Conservation (phyloP, 2,113 vertebrate genomes). For the Jacana jacana region DNA sequence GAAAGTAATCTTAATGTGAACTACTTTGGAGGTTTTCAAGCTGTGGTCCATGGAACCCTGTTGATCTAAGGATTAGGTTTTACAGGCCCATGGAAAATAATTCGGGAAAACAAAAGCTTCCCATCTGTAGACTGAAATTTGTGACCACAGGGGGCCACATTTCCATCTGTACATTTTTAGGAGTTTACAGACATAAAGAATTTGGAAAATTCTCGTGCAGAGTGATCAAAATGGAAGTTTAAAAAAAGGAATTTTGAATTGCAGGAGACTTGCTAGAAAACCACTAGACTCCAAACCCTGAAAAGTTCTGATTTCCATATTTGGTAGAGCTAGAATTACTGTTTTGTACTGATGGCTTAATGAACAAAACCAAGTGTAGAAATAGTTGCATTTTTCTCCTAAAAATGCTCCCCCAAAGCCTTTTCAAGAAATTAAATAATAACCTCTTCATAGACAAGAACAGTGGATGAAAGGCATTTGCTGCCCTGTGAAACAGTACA, state of each 20-base stretch:
- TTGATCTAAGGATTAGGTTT: constrained; percentile 28
- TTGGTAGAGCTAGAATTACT: not conserved
- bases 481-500: not conserved
- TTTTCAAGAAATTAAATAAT: not conserved
- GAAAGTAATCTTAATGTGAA: not conserved
- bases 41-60: constrained; percentile 34
- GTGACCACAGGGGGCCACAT: not conserved
- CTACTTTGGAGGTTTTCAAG: constrained; percentile 20
- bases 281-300: not conserved
- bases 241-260: not conserved
- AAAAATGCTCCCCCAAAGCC: not conserved
- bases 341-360: not conserved
- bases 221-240: not conserved
- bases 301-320: not conserved
- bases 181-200: constrained; percentile 4
- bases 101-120: constrained; percentile 13
- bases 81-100: constrained; percentile 16
- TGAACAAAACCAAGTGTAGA: not conserved
- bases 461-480: not conserved
- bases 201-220: not conserved
- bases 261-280: not conserved
- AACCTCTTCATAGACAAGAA: not conserved
- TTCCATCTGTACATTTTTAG: constrained; percentile 10
- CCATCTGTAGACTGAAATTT: constrained; percentile 40
- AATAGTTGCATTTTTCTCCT: not conserved